Conservation (phyloP, 2,113 vertebrate species). For the Mugil cephalus region DNA sequence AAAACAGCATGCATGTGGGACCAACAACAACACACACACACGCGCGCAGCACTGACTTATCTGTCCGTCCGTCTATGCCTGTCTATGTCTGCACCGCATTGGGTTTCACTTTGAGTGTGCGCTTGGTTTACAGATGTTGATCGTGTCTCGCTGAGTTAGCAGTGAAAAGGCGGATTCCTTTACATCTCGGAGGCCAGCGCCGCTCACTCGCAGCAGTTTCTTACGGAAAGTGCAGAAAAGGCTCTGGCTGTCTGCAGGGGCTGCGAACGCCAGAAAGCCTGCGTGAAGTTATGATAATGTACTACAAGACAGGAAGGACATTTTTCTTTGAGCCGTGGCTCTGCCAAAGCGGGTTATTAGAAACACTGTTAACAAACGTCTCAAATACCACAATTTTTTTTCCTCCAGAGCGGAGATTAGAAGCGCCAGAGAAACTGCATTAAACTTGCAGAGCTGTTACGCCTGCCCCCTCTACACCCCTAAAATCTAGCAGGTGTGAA, state of each 20-base stretch:
- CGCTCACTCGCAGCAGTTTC: conserved; percentile 74
- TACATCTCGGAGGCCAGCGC: conserved; percentile 88
- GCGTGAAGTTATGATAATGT: conserved; percentile 20
- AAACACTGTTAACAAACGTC: conserved; percentile 13
- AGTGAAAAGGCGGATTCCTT: conserved; percentile 86
- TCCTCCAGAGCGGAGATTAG: conserved; percentile 9
- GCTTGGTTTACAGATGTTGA: conserved; percentile 93
- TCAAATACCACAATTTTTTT: conserved; percentile 3
- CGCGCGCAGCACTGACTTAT: conserved; percentile 20
- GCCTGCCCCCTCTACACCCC: conserved; percentile 25
- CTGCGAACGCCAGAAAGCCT: conserved; percentile 20
- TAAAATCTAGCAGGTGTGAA: conserved; percentile 47
- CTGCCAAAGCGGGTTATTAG: not conserved
- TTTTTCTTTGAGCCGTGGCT: conserved; percentile 4
- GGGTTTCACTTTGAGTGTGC: conserved; percentile 59
- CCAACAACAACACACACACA: conserved; percentile 14
- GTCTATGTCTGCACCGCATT: conserved; percentile 52
- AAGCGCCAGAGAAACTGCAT: conserved; percentile 3
- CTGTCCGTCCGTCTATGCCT: no score
- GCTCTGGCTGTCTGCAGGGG: conserved; percentile 13
- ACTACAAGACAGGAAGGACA: not conserved
- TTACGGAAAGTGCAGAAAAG: conserved; percentile 32
- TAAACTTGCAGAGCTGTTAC: conserved; percentile 35
- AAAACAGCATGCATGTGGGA: conserved; percentile 72
- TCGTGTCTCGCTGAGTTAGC: conserved; percentile 90